A percentile compares a stretch with the other conserved stretches of the same genome.
Evolutionary conservation across 2,113 vertebrate genomes (phyloP).

Genomic region (Melanerpes aurifrons): DNA sequence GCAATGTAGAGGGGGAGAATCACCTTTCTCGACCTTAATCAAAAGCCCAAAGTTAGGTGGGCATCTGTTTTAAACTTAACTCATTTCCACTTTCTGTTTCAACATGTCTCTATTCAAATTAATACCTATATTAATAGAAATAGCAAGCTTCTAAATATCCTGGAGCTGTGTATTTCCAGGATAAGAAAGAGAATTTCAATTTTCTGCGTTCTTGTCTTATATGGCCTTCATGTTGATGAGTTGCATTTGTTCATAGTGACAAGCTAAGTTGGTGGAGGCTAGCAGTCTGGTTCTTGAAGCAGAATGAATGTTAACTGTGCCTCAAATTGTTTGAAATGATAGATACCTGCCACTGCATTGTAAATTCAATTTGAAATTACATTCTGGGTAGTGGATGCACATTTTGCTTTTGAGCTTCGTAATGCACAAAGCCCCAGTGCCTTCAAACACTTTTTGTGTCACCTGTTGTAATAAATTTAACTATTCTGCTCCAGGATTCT

Average conservation of each 20-base stretch:
- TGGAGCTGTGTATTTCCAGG: neutral
- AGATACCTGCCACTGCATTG: neutral
- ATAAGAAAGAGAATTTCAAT: neutral
- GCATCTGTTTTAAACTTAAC: neutral
- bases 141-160: neutral
- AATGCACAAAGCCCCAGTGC: neutral
- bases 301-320: neutral
- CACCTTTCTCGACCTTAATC: neutral
- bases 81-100: accelerated
- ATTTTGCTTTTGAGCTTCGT: neutral
- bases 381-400: neutral
- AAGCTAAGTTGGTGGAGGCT: neutral
- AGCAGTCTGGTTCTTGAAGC: neutral
- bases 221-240: neutral
- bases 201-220: neutral
- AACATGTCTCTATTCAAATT: neutral
- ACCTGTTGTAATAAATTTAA: neutral
- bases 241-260: neutral
- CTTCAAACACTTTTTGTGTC: neutral
- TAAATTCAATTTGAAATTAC: neutral
- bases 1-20: no score
- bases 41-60: neutral
- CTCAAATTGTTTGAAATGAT: neutral
- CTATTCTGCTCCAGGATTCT: neutral
- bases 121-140: neutral